Evolutionary conservation across 2,113 vertebrate species (phyloP), one percentile per base, ranked within the genome.

Genomic region (Oophaga pumilio): DNA sequence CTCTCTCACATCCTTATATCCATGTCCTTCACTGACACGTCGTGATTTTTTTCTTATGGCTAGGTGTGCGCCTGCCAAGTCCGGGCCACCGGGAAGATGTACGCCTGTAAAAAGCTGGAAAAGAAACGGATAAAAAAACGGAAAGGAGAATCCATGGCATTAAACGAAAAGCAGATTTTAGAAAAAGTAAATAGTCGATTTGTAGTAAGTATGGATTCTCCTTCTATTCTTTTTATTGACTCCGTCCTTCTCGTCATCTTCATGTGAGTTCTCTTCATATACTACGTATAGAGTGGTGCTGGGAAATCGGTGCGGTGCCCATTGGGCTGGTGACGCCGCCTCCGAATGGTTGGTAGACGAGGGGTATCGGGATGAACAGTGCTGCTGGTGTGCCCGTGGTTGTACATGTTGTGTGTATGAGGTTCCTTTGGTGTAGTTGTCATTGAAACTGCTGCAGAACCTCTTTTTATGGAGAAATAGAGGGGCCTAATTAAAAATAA

Each of bases 31-130:
- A 18, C 57, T 20, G 49, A 8, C 57, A 0, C 7, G 33, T 79
- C 1, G 0, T 79, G 71, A 22, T n/a, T 69, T 87, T 53, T 76
- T 49, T 89, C 15, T 50, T 50, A n/a, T 74, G 18, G 22, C 87
- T 90, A 98, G 97, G 97, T 98, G 74, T 98, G 96, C 92, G 97
- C 97, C 91, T 98, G 97, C 92, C 97, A 97, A 94, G 97, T 97
- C 59, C 93, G 97, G 90, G 97, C 97, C 87, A 98, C 97, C 84
- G 97, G 97, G 93, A 98, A 97, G 93, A 96, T 98, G 97, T 98
- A 98, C 85, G 97, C 97, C 92, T 98, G 97, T 93, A 98, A 98
- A 94, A 98, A 97, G 92, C 95, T 98, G 90, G 96, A 96, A 92
- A 98, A 98, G 93, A 98, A 97, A 89, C 95, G 97, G 91, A 97